phyloP scores from a whole-genome alignment of 2,888 invertebrate genomes.

The Sicus ferrugineus region DNA sequence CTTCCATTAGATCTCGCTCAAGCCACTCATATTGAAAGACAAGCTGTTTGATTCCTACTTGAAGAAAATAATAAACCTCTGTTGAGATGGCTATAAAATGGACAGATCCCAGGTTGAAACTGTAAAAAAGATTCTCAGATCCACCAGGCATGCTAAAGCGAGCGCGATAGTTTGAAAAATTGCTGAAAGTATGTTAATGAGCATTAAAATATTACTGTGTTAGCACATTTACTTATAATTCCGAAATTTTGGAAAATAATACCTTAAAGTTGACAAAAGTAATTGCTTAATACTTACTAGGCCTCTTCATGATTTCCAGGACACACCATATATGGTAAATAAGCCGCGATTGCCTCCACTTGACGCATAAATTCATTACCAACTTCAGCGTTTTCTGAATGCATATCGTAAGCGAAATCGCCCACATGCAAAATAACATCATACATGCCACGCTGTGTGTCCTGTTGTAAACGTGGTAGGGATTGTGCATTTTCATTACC shows the following conservation, averaged over 20 bases:
- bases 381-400: slow-evolving; percentile 78
- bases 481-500: slow-evolving; percentile 90
- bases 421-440: slow-evolving; percentile 92
- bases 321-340: slow-evolving; percentile 91
- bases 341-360: slow-evolving; percentile 87
- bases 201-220: too few species aligned
- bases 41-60: slow-evolving; percentile 84
- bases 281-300: slow-evolving; percentile 70
- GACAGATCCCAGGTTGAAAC: slow-evolving; percentile 87
- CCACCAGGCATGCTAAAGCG: slow-evolving; percentile 91
- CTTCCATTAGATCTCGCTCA: slow-evolving; percentile 78
- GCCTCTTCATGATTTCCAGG: slow-evolving; percentile 91
- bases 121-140: slow-evolving; percentile 78
- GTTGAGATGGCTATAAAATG: slow-evolving; percentile 93
- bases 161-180: slow-evolving; percentile 92
- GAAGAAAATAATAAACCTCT: slow-evolving; percentile 91
- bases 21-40: slow-evolving; percentile 88
- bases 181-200: slow-evolving; percentile 71
- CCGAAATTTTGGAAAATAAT: too few species aligned
- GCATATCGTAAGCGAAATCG: slow-evolving; percentile 95
- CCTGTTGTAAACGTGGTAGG: slow-evolving; percentile 82
- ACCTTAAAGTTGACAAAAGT: too few species aligned
- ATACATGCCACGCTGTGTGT: slow-evolving; percentile 80
- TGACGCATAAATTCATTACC: slow-evolving; percentile 95
- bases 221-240: too few species aligned